These are phyloP conservation scores for Falco cherrug DNA, from an alignment of 2,797 vertebrate species.

Conservation along the genomic window DNA sequence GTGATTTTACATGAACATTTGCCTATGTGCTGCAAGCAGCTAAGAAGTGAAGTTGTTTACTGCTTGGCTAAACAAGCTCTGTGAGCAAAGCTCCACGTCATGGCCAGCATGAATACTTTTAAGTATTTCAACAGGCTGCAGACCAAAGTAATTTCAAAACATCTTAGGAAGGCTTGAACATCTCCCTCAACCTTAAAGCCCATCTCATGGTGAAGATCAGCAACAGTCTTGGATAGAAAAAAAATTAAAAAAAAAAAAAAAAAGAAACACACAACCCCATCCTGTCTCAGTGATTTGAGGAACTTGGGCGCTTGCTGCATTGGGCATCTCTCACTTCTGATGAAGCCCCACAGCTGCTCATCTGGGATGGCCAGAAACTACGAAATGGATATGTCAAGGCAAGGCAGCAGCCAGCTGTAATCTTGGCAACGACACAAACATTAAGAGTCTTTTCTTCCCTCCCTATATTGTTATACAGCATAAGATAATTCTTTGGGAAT, in stretches of 20 bases:
- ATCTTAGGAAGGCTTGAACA: neutral
- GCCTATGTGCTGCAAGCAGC: neutral
- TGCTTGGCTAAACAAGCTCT: neutral
- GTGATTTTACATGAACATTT: neutral
- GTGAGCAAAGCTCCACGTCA: neutral
- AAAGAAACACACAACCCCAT: too few relatives aligned
- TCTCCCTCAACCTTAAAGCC: neutral
- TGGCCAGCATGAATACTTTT: neutral
- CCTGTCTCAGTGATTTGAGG: neutral
- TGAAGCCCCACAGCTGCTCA: neutral
- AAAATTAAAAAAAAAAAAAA: too few relatives aligned
- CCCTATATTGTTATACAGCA: neutral
- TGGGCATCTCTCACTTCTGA: neutral
- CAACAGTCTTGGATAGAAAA: neutral
- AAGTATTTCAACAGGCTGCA: neutral
- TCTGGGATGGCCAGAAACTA: neutral
- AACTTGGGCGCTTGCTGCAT: neutral
- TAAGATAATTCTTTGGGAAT: neutral
- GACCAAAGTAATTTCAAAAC: neutral
- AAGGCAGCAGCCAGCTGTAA: neutral
- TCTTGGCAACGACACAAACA: neutral
- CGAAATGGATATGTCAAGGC: neutral
- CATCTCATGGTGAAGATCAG: neutral
- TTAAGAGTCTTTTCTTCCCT: neutral
- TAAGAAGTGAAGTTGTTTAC: neutral